A percentile compares a stretch with the other conserved stretches of the same genome.
Evolutionary conservation across 2,888 invertebrate species (phyloP).

Genomic region (Anagyrus pseudococci): DNA sequence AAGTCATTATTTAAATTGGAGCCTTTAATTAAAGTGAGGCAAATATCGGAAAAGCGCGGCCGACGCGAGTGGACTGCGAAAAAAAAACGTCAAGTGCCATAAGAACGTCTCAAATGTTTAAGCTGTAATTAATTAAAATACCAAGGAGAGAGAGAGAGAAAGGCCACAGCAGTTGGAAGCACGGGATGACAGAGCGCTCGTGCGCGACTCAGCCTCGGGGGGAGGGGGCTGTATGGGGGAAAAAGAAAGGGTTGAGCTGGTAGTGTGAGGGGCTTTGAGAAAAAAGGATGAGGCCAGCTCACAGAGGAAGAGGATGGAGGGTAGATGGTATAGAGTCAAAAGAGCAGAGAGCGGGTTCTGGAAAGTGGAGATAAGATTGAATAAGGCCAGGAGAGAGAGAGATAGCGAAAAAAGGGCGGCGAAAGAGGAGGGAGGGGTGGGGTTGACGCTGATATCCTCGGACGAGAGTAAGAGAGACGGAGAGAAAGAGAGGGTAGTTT

Average conservation of each 20-base stretch:
- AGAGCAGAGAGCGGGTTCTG: conserved; percentile 16
- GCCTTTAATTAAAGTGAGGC: conserved; percentile 18
- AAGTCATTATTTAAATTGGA: conserved; percentile 29
- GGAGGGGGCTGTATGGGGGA: too few relatives aligned
- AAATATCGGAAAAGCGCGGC: neutral
- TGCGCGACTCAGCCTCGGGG: too few relatives aligned
- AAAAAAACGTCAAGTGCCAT: conserved; percentile 13
- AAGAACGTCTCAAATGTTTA: conserved; percentile 18
- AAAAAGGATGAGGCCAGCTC: too few relatives aligned
- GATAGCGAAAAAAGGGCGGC: conserved; percentile 3
- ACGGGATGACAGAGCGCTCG: neutral
- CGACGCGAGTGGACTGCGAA: too few relatives aligned
- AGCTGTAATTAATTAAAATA: conserved; percentile 37
- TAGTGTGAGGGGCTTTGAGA: too few relatives aligned
- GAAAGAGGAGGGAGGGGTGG: neutral
- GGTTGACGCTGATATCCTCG: too few relatives aligned
- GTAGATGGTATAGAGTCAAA: conserved; percentile 7
- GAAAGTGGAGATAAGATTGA: conserved; percentile 36
- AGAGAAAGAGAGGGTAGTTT: conserved; percentile 21
- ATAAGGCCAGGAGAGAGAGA: conserved; percentile 12
- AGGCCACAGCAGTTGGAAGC: neutral
- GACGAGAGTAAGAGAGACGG: neutral
- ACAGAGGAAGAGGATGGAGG: conserved; percentile 1
- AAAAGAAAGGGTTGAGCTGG: too few relatives aligned
- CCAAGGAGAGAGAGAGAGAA: neutral